Conservation (phyloP, 92 coral and sea anemone species). For the Paramuricea clavata region DNA sequence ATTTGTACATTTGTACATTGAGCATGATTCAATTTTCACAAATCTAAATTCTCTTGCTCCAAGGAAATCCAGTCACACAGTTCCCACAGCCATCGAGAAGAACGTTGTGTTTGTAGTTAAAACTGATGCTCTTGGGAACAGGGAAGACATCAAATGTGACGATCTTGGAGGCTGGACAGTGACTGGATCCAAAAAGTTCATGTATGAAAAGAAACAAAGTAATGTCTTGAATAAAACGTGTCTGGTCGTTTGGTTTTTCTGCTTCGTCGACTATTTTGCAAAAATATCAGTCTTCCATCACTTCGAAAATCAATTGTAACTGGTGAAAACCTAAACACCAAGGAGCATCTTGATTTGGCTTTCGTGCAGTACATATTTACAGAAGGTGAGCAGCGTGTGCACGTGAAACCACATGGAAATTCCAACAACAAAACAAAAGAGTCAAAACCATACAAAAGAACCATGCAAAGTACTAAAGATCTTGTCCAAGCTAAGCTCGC, state of each 20-base stretch:
- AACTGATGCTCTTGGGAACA: not conserved
- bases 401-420: slow-evolving; percentile 51
- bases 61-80: no score
- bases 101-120: slow-evolving; percentile 1
- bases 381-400: slow-evolving; percentile 50
- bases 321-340: slow-evolving; percentile 1
- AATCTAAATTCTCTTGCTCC: no score
- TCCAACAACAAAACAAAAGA: not conserved
- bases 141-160: slow-evolving; percentile 20
- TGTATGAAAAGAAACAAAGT: not conserved
- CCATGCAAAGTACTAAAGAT: slow-evolving; percentile 41
- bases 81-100: slow-evolving; percentile 1
- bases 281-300: slow-evolving; percentile 8
- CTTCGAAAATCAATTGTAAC: slow-evolving; percentile 35
- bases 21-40: no score
- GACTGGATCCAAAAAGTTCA: not conserved
- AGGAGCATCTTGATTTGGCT: not conserved
- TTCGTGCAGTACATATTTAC: slow-evolving; percentile 61
- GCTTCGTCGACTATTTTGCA: slow-evolving; percentile 20
- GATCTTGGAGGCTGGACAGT: slow-evolving; percentile 20
- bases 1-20: no score
- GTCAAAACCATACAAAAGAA: slow-evolving; percentile 46
- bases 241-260: not conserved
- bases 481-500: not conserved
- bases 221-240: not conserved